These are phyloP conservation scores for Cricetomys ansorgei DNA, from an alignment of 2,113 vertebrate species.

Conservation along the genomic window DNA sequence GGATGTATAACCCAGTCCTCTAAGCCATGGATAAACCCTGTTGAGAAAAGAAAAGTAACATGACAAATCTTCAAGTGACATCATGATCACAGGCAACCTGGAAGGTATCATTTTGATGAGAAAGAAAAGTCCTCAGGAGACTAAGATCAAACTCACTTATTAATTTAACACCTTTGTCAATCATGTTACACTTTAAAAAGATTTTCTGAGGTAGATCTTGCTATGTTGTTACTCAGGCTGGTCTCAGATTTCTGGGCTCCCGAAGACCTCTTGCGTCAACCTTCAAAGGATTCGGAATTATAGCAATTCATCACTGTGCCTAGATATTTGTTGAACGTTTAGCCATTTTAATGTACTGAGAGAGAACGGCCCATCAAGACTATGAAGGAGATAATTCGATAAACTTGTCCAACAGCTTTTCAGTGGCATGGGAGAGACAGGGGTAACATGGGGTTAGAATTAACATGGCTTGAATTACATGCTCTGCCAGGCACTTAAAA, in stretches of 20 bases:
- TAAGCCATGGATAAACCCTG: slow-evolving; percentile 98
- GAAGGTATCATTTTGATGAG: slow-evolving; percentile 18
- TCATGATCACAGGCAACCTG: neutral
- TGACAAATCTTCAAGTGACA: slow-evolving; percentile 54
- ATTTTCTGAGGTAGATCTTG: neutral
- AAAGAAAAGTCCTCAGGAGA: slow-evolving; percentile 49
- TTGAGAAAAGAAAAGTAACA: slow-evolving; percentile 51
- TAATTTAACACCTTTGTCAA: slow-evolving; percentile 20
- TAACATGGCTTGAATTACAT: neutral
- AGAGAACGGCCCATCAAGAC: neutral
- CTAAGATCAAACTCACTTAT: slow-evolving; percentile 14
- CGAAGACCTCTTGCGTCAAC: neutral
- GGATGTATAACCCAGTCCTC: slow-evolving; percentile 94
- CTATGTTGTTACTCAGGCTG: neutral
- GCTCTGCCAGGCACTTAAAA: neutral
- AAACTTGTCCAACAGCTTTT: neutral
- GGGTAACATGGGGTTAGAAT: neutral
- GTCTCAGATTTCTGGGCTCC: neutral
- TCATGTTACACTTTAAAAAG: neutral
- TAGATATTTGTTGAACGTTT: neutral
- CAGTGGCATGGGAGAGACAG: neutral
- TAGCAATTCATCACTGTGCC: neutral
- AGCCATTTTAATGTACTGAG: slow-evolving; percentile 32
- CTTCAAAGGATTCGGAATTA: neutral
- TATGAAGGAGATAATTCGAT: neutral